Percentiles rank a stretch among this genome's conserved stretches.
Conservation (phyloP, 2,797 vertebrate genomes). For the Pelochelys cantorii region DNA sequence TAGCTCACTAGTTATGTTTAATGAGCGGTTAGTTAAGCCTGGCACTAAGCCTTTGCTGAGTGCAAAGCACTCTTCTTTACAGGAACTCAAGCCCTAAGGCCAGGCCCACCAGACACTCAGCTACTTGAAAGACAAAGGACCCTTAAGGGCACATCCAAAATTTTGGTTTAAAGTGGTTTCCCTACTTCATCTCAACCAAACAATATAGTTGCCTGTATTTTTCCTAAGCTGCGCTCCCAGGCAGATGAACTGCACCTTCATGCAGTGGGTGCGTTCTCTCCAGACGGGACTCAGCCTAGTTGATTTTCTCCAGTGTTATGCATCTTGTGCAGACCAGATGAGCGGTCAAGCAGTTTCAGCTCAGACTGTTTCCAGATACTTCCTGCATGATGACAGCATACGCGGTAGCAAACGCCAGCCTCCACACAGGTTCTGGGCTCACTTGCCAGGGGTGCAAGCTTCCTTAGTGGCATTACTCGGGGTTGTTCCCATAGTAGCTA, state of each 20-base stretch:
- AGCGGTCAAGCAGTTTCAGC: background rate
- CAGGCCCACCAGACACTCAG: background rate
- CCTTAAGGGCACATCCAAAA: background rate
- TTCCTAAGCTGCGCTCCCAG: background rate
- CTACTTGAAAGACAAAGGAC: background rate
- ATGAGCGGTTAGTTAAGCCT: background rate
- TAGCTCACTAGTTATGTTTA: background rate
- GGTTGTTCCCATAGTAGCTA: background rate
- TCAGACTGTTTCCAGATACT: background rate
- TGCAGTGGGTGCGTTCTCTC: background rate
- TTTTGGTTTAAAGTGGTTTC: background rate
- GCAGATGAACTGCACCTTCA: background rate
- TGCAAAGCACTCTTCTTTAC: background rate
- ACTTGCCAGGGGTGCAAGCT: too few species aligned
- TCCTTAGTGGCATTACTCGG: background rate
- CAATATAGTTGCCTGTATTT: too few species aligned
- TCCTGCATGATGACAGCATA: background rate
- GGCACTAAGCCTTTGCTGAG: background rate
- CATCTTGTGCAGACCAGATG: background rate
- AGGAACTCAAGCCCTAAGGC: background rate
- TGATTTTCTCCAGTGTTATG: background rate
- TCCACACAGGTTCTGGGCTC: too few species aligned
- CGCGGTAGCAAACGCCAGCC: background rate
- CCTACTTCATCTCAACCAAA: background rate
- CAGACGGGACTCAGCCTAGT: background rate